Evolutionary conservation across 1,140 invertebrate species (phyloP).

Genomic region (Reticulitermes speratus): DNA sequence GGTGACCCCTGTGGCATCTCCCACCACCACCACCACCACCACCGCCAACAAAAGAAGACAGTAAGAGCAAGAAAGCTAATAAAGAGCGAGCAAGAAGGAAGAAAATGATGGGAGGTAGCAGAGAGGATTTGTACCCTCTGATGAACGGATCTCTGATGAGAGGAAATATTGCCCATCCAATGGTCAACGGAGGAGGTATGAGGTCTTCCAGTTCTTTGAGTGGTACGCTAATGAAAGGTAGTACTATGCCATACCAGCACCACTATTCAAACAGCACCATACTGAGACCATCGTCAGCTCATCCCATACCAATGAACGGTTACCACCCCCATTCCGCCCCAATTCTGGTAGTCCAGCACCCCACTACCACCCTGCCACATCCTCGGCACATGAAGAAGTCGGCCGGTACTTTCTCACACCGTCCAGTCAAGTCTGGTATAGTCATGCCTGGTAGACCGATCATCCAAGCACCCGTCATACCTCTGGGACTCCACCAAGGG

Average conservation of each 20-base stretch:
- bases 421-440: conserved; percentile 31
- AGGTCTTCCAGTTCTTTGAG: conserved; percentile 39
- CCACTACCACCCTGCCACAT: conserved; percentile 41
- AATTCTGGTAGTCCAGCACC: conserved; percentile 42
- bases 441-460: not conserved
- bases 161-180: conserved; percentile 35
- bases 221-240: conserved; percentile 46
- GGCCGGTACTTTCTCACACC: conserved; percentile 41
- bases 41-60: conserved; percentile 51
- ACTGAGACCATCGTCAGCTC: conserved; percentile 37
- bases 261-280: conserved; percentile 33
- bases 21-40: conserved; percentile 67
- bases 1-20: conserved; percentile 70
- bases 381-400: conserved; percentile 37
- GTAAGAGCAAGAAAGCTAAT: conserved; percentile 44
- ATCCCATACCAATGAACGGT: conserved; percentile 34
- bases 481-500: conserved; percentile 28
- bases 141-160: conserved; percentile 50
- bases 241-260: conserved; percentile 29
- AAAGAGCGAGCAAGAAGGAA: conserved; percentile 43
- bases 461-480: conserved; percentile 36
- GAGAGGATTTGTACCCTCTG: conserved; percentile 53
- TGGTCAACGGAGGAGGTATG: conserved; percentile 31
- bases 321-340: conserved; percentile 40
- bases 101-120: conserved; percentile 44